Base-by-base conservation (phyloP, 2,888 invertebrate genomes). In the Pyrrhosoma nymphula region DNA sequence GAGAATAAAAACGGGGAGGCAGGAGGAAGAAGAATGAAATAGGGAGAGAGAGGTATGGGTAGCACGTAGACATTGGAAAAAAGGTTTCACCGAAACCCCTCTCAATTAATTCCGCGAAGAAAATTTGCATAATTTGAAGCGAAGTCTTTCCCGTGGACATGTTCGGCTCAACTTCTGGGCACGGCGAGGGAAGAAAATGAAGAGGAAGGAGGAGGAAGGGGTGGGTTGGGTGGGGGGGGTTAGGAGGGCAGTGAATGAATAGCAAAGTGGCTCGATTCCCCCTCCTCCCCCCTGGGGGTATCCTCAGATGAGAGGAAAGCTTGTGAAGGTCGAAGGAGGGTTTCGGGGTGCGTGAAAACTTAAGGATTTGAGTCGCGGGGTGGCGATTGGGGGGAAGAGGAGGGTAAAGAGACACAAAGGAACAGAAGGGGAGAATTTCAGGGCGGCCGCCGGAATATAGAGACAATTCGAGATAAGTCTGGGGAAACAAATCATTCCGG, bases 51-150 rank as follows among this genome's bases (percentile, higher is more conserved):
- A 89, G 89, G 56, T n/a, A 89, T 89, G 89, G 56, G 89, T 89
- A 16, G 93, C n/a, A 63, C 93, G n/a, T 69, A 93, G 69, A 93
- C 89, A 89, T 56, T 89, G 89, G 56, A 56, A 93, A 93, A 93
- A 93, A 93, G 69, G 47, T 69, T 93, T 69, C 47, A n/a, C 18
- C 69, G n/a, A 93, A 93, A 69, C 63, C 93, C 63, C 69, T 93
- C 93, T 69, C 93, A 93, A 93, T 93, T 69, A 69, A 93, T 93
- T 69, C 69, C 47, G 69, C 69, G 93, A 93, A 14, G 63, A 63
- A 69, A 60, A 93, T 93, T 93, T 93, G 93, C 75, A 93, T 93
- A 75, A 93, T 60, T 93, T 93, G 69, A 18, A 93, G 69, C 69
- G 93, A 75, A 69, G 47, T 39, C 75, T 47, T 69, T 93, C 26